Percentiles rank a stretch among this genome's conserved stretches.
phyloP scores from a whole-genome alignment of 2,888 invertebrate genomes.

The Drosophila birchii region DNA sequence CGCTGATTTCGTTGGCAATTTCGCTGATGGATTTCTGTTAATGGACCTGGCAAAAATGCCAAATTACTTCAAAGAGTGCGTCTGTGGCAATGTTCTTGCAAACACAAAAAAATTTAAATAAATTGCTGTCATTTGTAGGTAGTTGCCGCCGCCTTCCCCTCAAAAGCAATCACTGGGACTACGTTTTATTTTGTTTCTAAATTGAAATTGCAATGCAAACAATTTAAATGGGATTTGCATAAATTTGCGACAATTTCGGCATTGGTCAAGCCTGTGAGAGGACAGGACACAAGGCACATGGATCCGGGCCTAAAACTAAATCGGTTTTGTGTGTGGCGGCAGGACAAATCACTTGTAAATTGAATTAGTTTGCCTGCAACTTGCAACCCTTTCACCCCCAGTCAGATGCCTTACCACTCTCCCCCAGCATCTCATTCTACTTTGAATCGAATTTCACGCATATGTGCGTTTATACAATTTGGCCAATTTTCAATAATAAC shows the following conservation, averaged over 20 bases:
- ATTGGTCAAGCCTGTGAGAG: slow-evolving; percentile 55
- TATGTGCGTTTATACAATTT: slow-evolving; percentile 84
- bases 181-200: slow-evolving; percentile 72
- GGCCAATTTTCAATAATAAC: slow-evolving; percentile 82
- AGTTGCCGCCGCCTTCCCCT: slow-evolving; percentile 9
- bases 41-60: slow-evolving; percentile 64
- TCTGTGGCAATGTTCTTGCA: slow-evolving; percentile 31
- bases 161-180: slow-evolving; percentile 33
- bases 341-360: slow-evolving; percentile 80
- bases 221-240: slow-evolving; percentile 83
- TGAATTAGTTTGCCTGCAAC: slow-evolving; percentile 72
- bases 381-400: slow-evolving; percentile 66
- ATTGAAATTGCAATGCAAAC: slow-evolving; percentile 82
- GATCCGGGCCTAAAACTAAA: slow-evolving; percentile 62
- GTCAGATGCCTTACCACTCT: slow-evolving; percentile 2
- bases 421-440: slow-evolving; percentile 36
- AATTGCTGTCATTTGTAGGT: slow-evolving; percentile 73
- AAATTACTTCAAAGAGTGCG: slow-evolving; percentile 53
- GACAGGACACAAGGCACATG: slow-evolving; percentile 14
- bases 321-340: slow-evolving; percentile 72
- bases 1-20: slow-evolving; percentile 78
- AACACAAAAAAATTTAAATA: slow-evolving; percentile 59
- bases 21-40: slow-evolving; percentile 83
- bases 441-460: slow-evolving; percentile 84
- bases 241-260: slow-evolving; percentile 69